Conservation (phyloP, 2,113 vertebrate genomes). For the Dromas ardeola region DNA sequence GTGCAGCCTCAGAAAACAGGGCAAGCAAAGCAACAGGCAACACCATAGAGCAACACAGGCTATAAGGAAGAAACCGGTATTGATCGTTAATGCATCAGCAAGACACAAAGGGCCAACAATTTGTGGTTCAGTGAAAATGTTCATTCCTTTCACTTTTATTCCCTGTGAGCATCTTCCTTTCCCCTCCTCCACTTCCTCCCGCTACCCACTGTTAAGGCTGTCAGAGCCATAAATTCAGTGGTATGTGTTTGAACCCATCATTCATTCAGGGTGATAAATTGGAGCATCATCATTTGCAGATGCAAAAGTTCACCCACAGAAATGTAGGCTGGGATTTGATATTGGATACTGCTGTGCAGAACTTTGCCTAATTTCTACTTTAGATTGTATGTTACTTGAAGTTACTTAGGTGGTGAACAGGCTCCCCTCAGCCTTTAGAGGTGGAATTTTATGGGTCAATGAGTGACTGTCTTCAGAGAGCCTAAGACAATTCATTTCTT, state of each 20-base stretch:
- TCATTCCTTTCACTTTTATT: not conserved
- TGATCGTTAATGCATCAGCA: not conserved
- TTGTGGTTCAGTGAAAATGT: not conserved
- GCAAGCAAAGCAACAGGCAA: not conserved
- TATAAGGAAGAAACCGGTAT: not conserved
- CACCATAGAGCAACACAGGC: fast-evolving
- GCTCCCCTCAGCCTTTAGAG: not conserved
- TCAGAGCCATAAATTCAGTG: not conserved
- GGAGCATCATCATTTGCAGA: not conserved
- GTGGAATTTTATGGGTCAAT: not conserved
- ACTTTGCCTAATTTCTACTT: not conserved
- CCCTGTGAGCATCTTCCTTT: not conserved
- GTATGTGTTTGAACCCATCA: not conserved
- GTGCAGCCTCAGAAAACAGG: not conserved
- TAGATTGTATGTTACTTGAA: not conserved
- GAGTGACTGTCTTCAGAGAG: not conserved
- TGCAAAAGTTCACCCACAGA: not conserved
- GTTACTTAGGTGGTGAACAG: not conserved
- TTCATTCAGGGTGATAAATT: not conserved
- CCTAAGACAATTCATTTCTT: not conserved
- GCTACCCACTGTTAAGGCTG: not conserved
- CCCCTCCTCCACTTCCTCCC: not conserved
- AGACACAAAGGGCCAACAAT: not conserved
- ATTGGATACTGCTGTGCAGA: not conserved
- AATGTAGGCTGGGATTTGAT: not conserved